These are phyloP conservation scores for Argyrosomus japonicus DNA, from an alignment of 2,113 vertebrate genomes.

Conservation along the genomic window DNA sequence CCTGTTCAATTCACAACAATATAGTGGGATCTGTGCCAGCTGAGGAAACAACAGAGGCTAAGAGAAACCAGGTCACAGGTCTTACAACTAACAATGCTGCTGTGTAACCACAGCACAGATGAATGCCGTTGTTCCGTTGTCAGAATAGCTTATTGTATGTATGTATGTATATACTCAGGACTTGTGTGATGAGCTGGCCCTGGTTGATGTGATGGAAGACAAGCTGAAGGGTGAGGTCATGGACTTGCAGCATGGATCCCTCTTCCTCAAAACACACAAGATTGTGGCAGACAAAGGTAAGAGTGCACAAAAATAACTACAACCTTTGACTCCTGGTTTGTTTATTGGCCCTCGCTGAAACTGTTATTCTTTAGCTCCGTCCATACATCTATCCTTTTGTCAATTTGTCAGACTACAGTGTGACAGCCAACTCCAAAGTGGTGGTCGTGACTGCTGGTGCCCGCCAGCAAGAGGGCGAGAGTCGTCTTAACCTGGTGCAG, in stretches of 20 bases:
- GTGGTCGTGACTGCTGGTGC: slow-evolving; percentile 97
- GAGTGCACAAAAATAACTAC: neutral
- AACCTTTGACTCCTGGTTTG: neutral
- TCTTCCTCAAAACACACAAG: slow-evolving; percentile 96
- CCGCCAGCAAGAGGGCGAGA: slow-evolving; percentile 98
- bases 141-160: neutral
- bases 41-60: neutral
- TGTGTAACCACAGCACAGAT: neutral
- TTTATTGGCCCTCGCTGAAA: neutral
- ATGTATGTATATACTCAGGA: slow-evolving; percentile 83
- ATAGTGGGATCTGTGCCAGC: neutral
- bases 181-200: slow-evolving; percentile 94
- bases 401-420: slow-evolving; percentile 89
- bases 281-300: slow-evolving; percentile 97
- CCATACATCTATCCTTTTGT: neutral
- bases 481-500: slow-evolving; percentile 97
- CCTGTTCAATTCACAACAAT: neutral
- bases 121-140: neutral
- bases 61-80: slow-evolving; percentile 12
- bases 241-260: slow-evolving; percentile 97
- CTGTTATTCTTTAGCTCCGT: neutral
- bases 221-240: slow-evolving; percentile 97
- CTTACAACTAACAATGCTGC: neutral
- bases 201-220: slow-evolving; percentile 98
- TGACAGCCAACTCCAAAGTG: slow-evolving; percentile 95